These are phyloP conservation scores for Tiliacea citrago DNA, from an alignment of 2,888 invertebrate species.

Conservation along the genomic window DNA sequence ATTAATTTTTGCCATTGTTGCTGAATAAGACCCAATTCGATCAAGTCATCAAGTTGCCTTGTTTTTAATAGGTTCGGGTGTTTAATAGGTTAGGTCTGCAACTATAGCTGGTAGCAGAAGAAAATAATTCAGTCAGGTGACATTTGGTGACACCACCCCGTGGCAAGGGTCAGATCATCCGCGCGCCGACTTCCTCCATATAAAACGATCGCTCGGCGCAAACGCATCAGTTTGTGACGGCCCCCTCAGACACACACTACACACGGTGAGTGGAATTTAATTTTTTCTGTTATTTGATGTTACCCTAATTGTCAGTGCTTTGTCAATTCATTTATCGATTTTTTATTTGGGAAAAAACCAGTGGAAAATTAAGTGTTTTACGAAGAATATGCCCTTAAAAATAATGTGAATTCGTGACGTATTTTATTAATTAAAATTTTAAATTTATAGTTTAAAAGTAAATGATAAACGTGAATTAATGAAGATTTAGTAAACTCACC, in stretches of 20 bases:
- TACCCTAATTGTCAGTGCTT: constrained; percentile 31
- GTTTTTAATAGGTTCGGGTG: background rate
- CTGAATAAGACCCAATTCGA: background rate
- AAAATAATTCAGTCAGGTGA: constrained; percentile 25
- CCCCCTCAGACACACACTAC: constrained; percentile 76
- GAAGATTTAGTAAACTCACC: constrained; percentile 14
- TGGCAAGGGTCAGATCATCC: constrained; percentile 70
- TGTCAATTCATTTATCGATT: background rate
- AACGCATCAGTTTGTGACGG: constrained; percentile 87
- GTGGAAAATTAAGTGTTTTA: constrained; percentile 32
- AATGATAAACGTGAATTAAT: constrained; percentile 1
- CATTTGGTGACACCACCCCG: constrained; percentile 64
- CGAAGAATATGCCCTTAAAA: background rate
- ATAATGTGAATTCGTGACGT: constrained; percentile 23
- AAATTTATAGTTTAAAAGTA: constrained; percentile 8
- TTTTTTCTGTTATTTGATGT: constrained; percentile 40
- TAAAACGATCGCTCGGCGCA: constrained; percentile 80
- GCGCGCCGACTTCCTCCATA: constrained; percentile 81
- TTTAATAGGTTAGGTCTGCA: background rate
- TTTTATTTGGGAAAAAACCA: background rate
- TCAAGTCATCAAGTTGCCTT: background rate
- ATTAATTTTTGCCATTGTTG: too few species aligned
- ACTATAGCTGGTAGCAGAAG: background rate
- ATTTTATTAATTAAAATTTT: background rate
- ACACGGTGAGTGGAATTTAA: constrained; percentile 77